Evolutionary conservation across 2,888 invertebrate species (phyloP).

Genomic region (Macrosiphum euphorbiae): DNA sequence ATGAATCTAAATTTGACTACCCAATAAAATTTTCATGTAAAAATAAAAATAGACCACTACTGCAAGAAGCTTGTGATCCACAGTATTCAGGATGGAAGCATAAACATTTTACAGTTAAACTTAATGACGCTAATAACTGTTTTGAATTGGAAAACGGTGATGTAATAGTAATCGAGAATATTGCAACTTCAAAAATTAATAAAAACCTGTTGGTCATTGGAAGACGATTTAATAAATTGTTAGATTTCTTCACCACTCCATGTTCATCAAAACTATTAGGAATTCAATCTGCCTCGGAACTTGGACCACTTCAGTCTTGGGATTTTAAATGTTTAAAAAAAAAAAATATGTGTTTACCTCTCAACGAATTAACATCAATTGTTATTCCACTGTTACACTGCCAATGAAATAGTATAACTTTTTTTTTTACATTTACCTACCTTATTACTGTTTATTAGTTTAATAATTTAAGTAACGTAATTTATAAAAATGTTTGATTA

Average conservation of each 20-base stretch:
- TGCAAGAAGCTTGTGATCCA: background rate
- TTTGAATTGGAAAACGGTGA: background rate
- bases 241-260: background rate
- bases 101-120: background rate
- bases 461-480: background rate
- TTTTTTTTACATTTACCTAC: background rate
- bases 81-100: slow-evolving; percentile 9
- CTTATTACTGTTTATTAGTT: background rate
- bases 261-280: background rate
- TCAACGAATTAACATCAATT: background rate
- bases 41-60: slow-evolving; percentile 1
- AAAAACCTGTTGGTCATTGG: background rate
- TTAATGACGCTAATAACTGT: background rate
- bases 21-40: background rate
- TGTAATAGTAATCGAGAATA: slow-evolving; percentile 1
- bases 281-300: background rate
- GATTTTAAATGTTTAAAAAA: background rate
- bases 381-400: background rate
- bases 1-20: background rate
- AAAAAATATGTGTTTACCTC: background rate
- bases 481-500: slow-evolving; percentile 1
- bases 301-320: background rate
- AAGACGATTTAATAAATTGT: background rate
- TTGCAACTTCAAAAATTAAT: background rate
- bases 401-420: background rate